Percentiles rank a stretch among this genome's conserved stretches.
Evolutionary conservation across 1,140 invertebrate genomes (phyloP).

Genomic region (Lasioglossum albipes): DNA sequence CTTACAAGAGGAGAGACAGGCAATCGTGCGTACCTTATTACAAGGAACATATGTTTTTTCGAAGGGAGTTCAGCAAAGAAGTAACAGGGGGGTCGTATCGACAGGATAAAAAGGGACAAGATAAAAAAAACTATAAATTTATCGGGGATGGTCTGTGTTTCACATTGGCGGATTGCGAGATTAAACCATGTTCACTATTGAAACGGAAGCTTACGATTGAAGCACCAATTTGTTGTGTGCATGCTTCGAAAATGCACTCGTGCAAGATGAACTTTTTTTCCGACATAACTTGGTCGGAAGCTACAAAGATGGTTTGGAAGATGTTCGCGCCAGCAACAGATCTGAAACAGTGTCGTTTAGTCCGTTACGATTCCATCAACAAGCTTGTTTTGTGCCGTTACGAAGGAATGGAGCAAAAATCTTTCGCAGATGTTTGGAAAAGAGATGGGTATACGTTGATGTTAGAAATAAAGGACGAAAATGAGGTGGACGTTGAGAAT

Average conservation of each 20-base stretch:
- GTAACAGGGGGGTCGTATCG: too few species aligned
- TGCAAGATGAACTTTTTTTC: conserved; percentile 70
- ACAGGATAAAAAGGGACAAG: too few species aligned
- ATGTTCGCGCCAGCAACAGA: conserved; percentile 82
- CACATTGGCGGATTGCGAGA: too few species aligned
- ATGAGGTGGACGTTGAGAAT: conserved; percentile 85
- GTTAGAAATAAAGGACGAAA: conserved; percentile 84
- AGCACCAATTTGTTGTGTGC: conserved; percentile 84
- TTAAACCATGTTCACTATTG: too few species aligned
- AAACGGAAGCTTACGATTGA: not conserved
- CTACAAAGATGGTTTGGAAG: conserved; percentile 82
- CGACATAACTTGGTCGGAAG: conserved; percentile 82
- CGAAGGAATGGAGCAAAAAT: conserved; percentile 82
- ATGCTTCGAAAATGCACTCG: conserved; percentile 82
- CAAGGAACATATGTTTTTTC: too few species aligned
- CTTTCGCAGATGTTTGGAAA: conserved; percentile 80
- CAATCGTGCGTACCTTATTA: too few species aligned
- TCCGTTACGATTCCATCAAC: conserved; percentile 85
- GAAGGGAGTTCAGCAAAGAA: too few species aligned
- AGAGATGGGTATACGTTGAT: conserved; percentile 82
- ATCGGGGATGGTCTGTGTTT: too few species aligned
- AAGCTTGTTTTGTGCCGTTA: conserved; percentile 87
- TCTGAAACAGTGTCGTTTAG: conserved; percentile 86
- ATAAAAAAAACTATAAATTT: too few species aligned
- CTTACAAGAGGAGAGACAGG: conserved; percentile 80